Base-by-base conservation (phyloP, 2,113 vertebrate species). In the Anhinga rufa region DNA sequence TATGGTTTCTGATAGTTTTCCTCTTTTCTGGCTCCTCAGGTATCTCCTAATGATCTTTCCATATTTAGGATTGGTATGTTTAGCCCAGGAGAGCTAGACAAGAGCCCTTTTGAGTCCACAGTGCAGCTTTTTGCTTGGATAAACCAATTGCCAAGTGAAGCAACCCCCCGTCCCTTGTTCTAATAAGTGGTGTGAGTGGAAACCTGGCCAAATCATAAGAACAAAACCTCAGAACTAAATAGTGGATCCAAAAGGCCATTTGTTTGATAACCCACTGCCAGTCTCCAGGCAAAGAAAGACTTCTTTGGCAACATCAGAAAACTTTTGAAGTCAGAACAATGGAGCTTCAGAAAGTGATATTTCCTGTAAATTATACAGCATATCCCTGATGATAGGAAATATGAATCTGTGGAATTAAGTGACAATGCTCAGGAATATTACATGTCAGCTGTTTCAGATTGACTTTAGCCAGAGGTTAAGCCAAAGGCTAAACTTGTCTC, bases 381-480 rank as follows among this genome's bases (percentile, higher is more conserved):
- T 24, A 64, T 57, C n/a, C 64, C 44, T 44, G 57, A 69, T 58
- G 28, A 68, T 5, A 78, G 54, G 92, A 86, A 96, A 92, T 68
- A 76, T 2, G 34, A 85, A 88, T 51, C 75, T 70, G 19, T 65
- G 32, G 72, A 95, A 93, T 82, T 79, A 81, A 95, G 64, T 52
- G 36, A 49, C 65, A 86, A 17, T 24, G 29, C 54, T 66, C 44
- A 60, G 70, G 38, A 64, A 82, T 64, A 91, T 85, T 51, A 40
- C 12, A 16, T 31, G 34, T 71, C 44, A 80, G 46, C 58, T 48
- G 3, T 75, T 79, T 80, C 36, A 64, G 54, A 68, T 4, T 58
- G 49, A 85, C 76, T 93, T 76, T 78, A 85, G 62, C 34, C 75
- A 92, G 86, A 94, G 86, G 62, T 94, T 72, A 89, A 93, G 70